Evolutionary conservation across 2,888 invertebrate genomes (phyloP).

Genomic region (Erannis defoliaria): DNA sequence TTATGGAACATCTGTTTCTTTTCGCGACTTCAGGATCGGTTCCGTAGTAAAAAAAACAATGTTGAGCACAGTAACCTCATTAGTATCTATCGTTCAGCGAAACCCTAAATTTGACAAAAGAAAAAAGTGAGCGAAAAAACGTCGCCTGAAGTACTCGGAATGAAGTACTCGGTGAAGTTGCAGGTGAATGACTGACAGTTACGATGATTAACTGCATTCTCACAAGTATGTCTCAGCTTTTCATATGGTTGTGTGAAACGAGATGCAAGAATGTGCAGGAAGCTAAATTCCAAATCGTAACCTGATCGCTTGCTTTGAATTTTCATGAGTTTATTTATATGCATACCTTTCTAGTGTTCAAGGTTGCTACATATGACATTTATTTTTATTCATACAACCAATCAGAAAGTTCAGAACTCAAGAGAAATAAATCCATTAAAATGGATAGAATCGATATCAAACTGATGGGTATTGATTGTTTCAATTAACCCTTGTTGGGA

Average conservation of each 20-base stretch:
- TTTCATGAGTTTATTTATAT: constrained; percentile 10
- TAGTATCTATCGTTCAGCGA: too few relatives aligned
- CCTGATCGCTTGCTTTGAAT: constrained; percentile 7
- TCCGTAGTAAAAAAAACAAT: too few relatives aligned
- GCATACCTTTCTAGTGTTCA: constrained; percentile 8
- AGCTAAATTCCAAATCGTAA: constrained; percentile 11
- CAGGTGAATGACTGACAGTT: constrained; percentile 39
- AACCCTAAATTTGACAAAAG: too few relatives aligned
- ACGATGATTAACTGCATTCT: constrained; percentile 39
- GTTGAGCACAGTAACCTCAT: too few relatives aligned
- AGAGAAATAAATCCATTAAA: constrained; percentile 45
- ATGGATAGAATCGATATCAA: constrained; percentile 16
- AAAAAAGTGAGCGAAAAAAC: background rate
- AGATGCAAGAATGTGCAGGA: constrained; percentile 17
- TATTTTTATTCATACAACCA: constrained; percentile 24
- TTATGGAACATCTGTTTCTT: too few relatives aligned
- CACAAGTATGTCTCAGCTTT: constrained; percentile 13
- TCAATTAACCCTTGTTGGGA: constrained; percentile 52
- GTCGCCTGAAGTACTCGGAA: background rate
- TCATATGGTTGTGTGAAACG: background rate
- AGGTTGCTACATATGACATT: constrained; percentile 13
- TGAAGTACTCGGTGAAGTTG: background rate
- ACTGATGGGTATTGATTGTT: constrained; percentile 34
- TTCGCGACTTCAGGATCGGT: too few relatives aligned
- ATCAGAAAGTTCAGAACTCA: constrained; percentile 44